These are phyloP conservation scores for Agrotis puta DNA, from an alignment of 2,888 invertebrate species.

Conservation along the genomic window DNA sequence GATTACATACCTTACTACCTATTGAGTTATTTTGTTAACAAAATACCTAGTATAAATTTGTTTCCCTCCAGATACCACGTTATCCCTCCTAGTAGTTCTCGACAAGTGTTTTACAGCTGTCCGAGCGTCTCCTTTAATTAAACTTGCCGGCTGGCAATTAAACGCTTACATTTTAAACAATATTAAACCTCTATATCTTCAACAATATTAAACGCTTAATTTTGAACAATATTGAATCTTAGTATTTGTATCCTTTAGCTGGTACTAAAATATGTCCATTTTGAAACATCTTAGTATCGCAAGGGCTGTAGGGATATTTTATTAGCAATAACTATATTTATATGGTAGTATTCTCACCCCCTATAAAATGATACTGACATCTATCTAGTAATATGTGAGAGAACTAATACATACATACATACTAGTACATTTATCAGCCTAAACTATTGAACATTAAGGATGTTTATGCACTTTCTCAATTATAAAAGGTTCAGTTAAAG, in stretches of 20 bases:
- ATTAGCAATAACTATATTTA: not conserved
- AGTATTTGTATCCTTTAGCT: constrained; percentile 29
- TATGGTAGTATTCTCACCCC: not conserved
- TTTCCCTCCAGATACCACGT: constrained; percentile 30
- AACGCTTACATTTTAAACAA: constrained; percentile 65
- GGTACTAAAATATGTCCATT: constrained; percentile 15
- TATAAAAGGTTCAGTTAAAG: too few species aligned
- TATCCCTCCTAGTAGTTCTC: constrained; percentile 3
- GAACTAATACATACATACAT: too few species aligned
- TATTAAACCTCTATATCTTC: constrained; percentile 65
- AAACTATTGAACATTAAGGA: too few species aligned
- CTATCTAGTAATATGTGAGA: not conserved
- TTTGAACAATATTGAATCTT: constrained; percentile 57
- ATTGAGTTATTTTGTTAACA: not conserved
- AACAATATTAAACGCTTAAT: constrained; percentile 63
- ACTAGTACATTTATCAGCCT: too few species aligned
- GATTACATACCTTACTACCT: not conserved
- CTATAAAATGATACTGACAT: not conserved
- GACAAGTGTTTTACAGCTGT: constrained; percentile 69
- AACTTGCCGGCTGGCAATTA: constrained; percentile 62
- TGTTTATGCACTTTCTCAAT: too few species aligned
- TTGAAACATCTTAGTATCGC: not conserved
- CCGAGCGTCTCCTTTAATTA: constrained; percentile 67
- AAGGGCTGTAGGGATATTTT: not conserved
- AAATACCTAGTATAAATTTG: too few species aligned